phyloP scores from a whole-genome alignment of 2,888 invertebrate species.

The Beris morrisii region DNA sequence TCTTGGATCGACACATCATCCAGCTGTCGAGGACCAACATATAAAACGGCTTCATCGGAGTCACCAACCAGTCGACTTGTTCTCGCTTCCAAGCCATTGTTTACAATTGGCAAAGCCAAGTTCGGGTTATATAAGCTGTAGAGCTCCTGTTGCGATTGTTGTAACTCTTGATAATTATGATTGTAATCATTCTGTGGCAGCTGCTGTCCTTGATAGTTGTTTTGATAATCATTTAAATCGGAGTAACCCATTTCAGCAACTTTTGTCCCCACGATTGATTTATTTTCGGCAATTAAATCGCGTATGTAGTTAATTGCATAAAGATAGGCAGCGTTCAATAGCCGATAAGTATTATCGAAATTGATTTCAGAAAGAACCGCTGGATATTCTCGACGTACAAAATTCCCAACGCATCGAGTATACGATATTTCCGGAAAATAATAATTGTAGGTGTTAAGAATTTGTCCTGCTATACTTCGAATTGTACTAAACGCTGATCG shows the following conservation, averaged over 20 bases:
- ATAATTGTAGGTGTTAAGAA: constrained; percentile 16
- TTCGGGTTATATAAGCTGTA: background rate
- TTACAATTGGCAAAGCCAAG: no score
- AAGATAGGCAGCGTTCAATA: constrained; percentile 4
- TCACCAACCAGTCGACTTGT: background rate
- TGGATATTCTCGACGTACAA: constrained; percentile 9
- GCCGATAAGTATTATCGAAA: constrained; percentile 7
- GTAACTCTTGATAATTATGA: no score
- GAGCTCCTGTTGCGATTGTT: background rate
- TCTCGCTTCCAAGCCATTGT: background rate
- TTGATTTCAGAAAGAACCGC: background rate
- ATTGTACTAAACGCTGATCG: background rate
- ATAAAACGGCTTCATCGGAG: background rate
- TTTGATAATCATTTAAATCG: no score
- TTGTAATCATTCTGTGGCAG: background rate
- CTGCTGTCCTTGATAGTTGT: no score
- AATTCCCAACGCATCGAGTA: constrained; percentile 13
- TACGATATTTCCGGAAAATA: constrained; percentile 24
- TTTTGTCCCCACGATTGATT: background rate
- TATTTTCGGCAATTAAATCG: background rate
- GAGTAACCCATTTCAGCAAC: no score
- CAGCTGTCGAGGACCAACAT: constrained; percentile 13
- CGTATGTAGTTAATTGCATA: constrained; percentile 1
- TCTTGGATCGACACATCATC: background rate
- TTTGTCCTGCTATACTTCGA: constrained; percentile 9